Conservation (phyloP, 64 coral and sea anemone species). For the Actinia tenebrosa region DNA sequence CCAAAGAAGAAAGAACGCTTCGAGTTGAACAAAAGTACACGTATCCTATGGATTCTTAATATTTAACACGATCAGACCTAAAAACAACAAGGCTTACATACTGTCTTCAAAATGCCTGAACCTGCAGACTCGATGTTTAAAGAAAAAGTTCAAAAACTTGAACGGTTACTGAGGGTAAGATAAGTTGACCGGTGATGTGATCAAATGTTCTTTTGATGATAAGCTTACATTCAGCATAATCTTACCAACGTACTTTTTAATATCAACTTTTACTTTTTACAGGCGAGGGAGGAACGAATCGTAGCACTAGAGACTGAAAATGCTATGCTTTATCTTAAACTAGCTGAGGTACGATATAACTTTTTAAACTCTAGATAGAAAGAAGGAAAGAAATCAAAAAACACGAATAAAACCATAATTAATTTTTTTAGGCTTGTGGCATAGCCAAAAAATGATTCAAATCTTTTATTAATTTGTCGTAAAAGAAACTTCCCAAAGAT, state of each 20-base stretch:
- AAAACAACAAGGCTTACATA: not conserved
- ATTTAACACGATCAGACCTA: not conserved
- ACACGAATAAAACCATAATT: too few species aligned
- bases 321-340: constrained; percentile 98
- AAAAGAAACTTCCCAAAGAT: too few species aligned
- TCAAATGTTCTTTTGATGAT: not conserved
- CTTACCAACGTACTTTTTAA: too few species aligned
- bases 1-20: constrained; percentile 24
- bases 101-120: constrained; percentile 72
- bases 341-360: constrained; percentile 65
- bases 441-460: too few species aligned
- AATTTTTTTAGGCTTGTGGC: too few species aligned
- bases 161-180: constrained; percentile 81
- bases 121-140: constrained; percentile 56
- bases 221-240: not conserved
- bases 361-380: too few species aligned
- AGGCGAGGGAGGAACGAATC: constrained; percentile 97
- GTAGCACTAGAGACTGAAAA: constrained; percentile 97
- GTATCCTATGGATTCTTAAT: not conserved
- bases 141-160: constrained; percentile 91
- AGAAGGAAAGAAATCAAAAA: too few species aligned
- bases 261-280: not conserved
- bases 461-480: too few species aligned
- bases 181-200: not conserved
- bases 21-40: not conserved